A percentile compares a stretch with the other conserved stretches of the same genome.
Evolutionary conservation across 2,888 invertebrate genomes (phyloP).

Genomic region (Aphodius sticticus): DNA sequence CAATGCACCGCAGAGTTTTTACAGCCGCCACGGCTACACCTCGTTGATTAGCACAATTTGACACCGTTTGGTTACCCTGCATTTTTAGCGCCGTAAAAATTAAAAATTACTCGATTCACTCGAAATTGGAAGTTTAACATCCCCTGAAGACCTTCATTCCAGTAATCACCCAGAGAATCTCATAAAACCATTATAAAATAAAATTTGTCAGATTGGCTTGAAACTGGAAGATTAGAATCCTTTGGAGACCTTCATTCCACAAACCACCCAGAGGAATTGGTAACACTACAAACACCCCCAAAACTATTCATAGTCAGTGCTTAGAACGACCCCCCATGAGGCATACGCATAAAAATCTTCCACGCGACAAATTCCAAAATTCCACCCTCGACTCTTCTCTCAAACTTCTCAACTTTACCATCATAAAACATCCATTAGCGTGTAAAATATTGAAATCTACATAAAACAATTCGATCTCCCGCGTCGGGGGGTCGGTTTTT

Average conservation of each 20-base stretch:
- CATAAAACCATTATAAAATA: not conserved
- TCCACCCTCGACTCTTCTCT: not conserved
- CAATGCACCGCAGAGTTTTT: not conserved
- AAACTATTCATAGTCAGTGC: too few relatives aligned
- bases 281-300: too few relatives aligned
- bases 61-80: not conserved
- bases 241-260: not conserved
- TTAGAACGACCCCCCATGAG: too few relatives aligned
- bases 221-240: not conserved
- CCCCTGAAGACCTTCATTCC: not conserved
- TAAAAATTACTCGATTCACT: not conserved
- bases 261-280: not conserved
- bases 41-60: not conserved
- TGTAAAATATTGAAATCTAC: slow-evolving; percentile 35
- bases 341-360: not conserved
- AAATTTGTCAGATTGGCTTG: not conserved
- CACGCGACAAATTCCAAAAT: not conserved
- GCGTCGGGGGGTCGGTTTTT: slow-evolving; percentile 9
- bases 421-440: slow-evolving; percentile 33
- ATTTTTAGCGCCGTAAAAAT: not conserved
- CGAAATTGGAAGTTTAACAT: not conserved
- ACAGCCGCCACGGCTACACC: not conserved
- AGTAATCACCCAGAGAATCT: not conserved
- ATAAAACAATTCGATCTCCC: slow-evolving; percentile 30
- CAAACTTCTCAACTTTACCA: not conserved